phyloP scores from a whole-genome alignment of 2,888 invertebrate genomes.

The Ramazzottius varieornatus region DNA sequence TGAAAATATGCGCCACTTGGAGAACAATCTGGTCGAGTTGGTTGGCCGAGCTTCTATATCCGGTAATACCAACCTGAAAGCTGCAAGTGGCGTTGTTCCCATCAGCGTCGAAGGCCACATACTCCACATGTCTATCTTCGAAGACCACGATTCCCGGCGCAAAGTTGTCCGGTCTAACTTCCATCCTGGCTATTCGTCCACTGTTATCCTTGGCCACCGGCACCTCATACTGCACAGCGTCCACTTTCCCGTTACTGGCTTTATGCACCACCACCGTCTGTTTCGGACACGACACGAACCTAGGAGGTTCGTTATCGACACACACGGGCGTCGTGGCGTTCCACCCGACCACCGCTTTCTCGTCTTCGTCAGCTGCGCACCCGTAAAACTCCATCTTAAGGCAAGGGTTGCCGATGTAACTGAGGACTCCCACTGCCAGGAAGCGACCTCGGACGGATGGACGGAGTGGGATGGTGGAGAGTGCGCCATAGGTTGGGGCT shows the following conservation, averaged over 20 bases:
- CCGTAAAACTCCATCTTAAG: conserved; percentile 85
- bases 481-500: conserved; percentile 53
- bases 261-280: conserved; percentile 66
- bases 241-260: conserved; percentile 50
- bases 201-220: conserved; percentile 83
- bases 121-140: conserved; percentile 70
- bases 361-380: conserved; percentile 49
- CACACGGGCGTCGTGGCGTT: conserved; percentile 71
- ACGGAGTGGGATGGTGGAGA: conserved; percentile 79
- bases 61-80: conserved; percentile 80
- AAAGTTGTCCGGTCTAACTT: conserved; percentile 72
- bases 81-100: conserved; percentile 90
- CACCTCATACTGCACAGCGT: conserved; percentile 71
- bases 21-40: no score
- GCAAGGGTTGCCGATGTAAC: conserved; percentile 86
- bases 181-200: conserved; percentile 67
- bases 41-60: no score
- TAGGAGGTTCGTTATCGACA: conserved; percentile 83
- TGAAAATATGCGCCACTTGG: no score
- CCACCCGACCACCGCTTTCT: conserved; percentile 48
- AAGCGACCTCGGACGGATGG: conserved; percentile 77
- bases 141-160: conserved; percentile 61
- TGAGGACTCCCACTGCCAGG: conserved; percentile 75
- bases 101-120: conserved; percentile 84
- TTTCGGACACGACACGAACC: conserved; percentile 82